Evolutionary conservation across 2,888 invertebrate species (phyloP).

Genomic region (Netelia fuscicornis): DNA sequence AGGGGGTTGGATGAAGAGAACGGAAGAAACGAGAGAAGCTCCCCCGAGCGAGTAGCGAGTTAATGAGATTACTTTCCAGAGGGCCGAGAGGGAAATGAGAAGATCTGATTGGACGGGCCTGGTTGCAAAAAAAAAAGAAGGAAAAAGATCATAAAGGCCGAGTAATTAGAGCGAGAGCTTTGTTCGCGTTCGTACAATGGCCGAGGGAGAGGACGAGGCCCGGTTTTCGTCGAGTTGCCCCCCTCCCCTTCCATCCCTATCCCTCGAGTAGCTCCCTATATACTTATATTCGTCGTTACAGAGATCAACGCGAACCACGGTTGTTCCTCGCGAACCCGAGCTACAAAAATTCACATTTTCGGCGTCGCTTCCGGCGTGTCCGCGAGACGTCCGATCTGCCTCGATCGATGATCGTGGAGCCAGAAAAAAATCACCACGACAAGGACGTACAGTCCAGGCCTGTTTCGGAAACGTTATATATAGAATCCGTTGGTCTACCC

Average conservation of each 20-base stretch:
- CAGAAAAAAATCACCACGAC: background rate
- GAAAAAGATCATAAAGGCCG: conserved; percentile 82
- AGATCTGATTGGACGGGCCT: conserved; percentile 80
- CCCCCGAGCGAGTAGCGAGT: conserved; percentile 72
- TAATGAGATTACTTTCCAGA: conserved; percentile 80
- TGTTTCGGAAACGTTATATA: background rate
- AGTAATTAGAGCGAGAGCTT: conserved; percentile 81
- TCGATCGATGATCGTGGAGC: conserved; percentile 38
- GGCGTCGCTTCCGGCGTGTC: conserved; percentile 25
- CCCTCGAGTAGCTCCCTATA: conserved; percentile 18
- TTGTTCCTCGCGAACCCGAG: conserved; percentile 3
- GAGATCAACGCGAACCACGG: background rate
- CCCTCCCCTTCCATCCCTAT: conserved; percentile 36
- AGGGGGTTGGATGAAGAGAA: conserved; percentile 57
- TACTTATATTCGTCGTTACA: background rate
- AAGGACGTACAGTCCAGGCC: background rate
- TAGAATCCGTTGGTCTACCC: too few relatives aligned
- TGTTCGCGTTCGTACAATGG: conserved; percentile 76
- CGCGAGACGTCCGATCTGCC: conserved; percentile 47
- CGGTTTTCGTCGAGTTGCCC: conserved; percentile 46
- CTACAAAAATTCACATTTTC: conserved; percentile 18
- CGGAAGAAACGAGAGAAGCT: conserved; percentile 56
- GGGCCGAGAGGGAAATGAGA: conserved; percentile 78
- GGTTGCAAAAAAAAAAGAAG: too few relatives aligned
- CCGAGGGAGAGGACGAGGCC: conserved; percentile 49